These are phyloP conservation scores for Liparis tanakae DNA, from an alignment of 2,797 vertebrate species.

Conservation along the genomic window DNA sequence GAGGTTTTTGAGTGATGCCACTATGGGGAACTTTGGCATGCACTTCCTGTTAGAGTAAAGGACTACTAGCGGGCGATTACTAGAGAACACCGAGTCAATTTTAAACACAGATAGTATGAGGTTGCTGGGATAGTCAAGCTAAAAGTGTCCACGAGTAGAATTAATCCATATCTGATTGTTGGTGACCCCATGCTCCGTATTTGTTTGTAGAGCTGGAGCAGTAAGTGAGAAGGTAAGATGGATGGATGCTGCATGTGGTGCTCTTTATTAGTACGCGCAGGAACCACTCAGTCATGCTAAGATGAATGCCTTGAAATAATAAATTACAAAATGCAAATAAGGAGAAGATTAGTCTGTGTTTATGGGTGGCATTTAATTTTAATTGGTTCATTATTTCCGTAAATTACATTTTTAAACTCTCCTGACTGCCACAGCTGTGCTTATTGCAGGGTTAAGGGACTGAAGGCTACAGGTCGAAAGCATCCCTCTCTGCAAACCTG, in stretches of 20 bases:
- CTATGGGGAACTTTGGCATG: neutral
- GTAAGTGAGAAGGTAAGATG: neutral
- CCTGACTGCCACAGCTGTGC: conserved; percentile 80
- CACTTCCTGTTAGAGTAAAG: neutral
- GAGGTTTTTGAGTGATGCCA: neutral
- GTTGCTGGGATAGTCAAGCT: neutral
- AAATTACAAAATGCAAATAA: conserved; percentile 78
- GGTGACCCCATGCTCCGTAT: neutral
- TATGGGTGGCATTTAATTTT: conserved; percentile 82
- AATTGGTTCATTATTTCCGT: conserved; percentile 83
- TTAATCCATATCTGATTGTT: neutral
- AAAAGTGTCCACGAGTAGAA: neutral
- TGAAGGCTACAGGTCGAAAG: conserved; percentile 56
- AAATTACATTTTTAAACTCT: conserved; percentile 81
- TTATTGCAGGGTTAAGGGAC: conserved; percentile 54
- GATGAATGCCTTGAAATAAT: conserved; percentile 68
- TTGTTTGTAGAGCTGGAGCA: neutral
- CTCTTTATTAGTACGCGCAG: conserved; percentile 50
- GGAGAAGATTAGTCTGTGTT: conserved; percentile 75
- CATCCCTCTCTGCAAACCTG: conserved; percentile 22
- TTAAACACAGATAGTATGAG: neutral
- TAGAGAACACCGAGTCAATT: neutral
- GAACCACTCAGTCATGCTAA: conserved; percentile 53
- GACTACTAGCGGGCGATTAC: neutral
- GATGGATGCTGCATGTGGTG: conserved; percentile 9